Conservation (phyloP, 1,140 invertebrate genomes). For the Cydia fagiglandana region DNA sequence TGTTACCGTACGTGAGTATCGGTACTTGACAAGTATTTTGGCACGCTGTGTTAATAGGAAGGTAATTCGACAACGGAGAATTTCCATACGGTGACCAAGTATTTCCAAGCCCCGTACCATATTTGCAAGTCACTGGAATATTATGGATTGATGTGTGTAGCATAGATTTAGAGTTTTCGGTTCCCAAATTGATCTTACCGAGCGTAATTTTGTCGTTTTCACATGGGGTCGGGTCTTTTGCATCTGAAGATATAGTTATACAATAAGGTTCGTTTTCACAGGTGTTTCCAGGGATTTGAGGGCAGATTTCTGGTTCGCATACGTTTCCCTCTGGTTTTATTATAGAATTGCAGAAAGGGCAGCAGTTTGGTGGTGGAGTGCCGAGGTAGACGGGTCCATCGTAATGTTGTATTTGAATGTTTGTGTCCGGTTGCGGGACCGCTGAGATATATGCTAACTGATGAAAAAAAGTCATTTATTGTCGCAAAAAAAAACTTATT, state of each 20-base stretch:
- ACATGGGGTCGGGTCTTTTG: not conserved
- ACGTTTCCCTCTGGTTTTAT: not conserved
- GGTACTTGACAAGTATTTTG: conserved; percentile 16
- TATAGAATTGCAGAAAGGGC: conserved; percentile 6
- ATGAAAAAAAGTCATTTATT: too few relatives aligned
- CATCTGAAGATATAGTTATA: not conserved
- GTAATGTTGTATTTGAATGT: conserved; percentile 53
- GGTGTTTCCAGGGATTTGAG: not conserved
- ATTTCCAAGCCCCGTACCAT: not conserved
- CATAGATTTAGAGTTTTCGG: not conserved
- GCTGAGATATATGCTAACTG: conserved; percentile 39
- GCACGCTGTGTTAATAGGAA: not conserved
- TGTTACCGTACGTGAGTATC: not conserved
- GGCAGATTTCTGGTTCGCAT: not conserved
- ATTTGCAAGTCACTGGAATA: not conserved
- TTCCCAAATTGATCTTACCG: not conserved
- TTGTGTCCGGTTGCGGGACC: conserved; percentile 37
- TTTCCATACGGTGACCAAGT: not conserved
- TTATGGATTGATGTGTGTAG: not conserved
- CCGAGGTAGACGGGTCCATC: conserved; percentile 49
- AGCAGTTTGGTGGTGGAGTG: conserved; percentile 16
- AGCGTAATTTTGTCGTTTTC: not conserved
- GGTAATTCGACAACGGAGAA: conserved; percentile 1
- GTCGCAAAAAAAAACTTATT: too few relatives aligned
- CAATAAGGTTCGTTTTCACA: not conserved